These are phyloP conservation scores for Todus mexicanus DNA, from an alignment of 2,797 vertebrate genomes.

Conservation along the genomic window DNA sequence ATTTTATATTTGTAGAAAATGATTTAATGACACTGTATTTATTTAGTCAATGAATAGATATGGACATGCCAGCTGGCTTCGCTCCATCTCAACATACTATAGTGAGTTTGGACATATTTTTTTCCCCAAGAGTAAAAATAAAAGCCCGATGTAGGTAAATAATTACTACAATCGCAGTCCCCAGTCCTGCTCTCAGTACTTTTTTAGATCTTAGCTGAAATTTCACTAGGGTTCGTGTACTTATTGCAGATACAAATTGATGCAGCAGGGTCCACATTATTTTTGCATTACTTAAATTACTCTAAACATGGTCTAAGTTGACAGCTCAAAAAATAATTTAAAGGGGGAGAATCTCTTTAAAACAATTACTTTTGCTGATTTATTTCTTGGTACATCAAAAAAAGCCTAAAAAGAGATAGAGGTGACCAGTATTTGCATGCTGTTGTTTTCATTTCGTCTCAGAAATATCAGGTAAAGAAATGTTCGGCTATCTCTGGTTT, in stretches of 20 bases:
- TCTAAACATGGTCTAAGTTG: not conserved
- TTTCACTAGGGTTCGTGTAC: not conserved
- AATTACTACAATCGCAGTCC: slow-evolving; percentile 21
- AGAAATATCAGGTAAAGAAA: not conserved
- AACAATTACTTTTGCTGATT: not conserved
- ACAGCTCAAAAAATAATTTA: not conserved
- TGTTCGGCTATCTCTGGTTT: not conserved
- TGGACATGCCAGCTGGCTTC: slow-evolving; percentile 16
- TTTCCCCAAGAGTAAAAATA: slow-evolving; percentile 16
- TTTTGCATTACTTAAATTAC: slow-evolving; percentile 25
- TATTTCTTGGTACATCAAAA: not conserved
- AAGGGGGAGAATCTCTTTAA: not conserved
- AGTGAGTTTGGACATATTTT: not conserved
- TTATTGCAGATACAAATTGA: not conserved
- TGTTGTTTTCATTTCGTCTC: not conserved
- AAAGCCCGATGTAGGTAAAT: slow-evolving; percentile 14
- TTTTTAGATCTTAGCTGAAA: not conserved
- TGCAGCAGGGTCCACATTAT: not conserved
- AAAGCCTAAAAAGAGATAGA: not conserved
- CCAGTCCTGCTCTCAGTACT: slow-evolving; percentile 17
- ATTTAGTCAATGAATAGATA: slow-evolving; percentile 21
- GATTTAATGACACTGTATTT: slow-evolving; percentile 26
- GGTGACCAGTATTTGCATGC: not conserved
- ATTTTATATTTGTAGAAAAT: not conserved
- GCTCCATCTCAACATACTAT: not conserved